These are phyloP conservation scores for Diceros bicornis DNA, from an alignment of 2,797 vertebrate species.

Conservation along the genomic window DNA sequence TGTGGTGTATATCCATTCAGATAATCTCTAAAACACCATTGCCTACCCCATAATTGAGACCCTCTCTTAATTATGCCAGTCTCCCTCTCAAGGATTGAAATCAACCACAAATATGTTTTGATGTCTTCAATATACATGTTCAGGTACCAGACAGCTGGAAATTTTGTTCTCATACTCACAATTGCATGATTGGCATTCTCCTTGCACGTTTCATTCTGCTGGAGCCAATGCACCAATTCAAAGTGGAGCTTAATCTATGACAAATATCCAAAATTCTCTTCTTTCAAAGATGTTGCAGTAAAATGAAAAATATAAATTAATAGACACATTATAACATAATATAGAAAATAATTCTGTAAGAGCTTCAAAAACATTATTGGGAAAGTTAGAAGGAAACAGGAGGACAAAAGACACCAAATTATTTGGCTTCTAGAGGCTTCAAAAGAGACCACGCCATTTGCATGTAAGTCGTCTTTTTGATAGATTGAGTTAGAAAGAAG, in stretches of 20 bases:
- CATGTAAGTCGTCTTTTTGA: neutral
- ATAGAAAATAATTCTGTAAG: neutral
- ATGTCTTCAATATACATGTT: neutral
- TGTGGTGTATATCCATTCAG: neutral
- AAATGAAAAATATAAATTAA: neutral
- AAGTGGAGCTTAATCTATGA: neutral
- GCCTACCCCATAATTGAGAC: neutral
- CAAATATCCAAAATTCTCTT: neutral
- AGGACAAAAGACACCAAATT: neutral
- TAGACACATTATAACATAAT: neutral
- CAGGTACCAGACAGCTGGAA: neutral
- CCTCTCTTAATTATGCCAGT: neutral
- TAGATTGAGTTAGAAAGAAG: neutral
- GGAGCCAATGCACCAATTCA: neutral
- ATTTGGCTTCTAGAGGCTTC: neutral
- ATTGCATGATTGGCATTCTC: neutral
- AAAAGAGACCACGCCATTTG: neutral
- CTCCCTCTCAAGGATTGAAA: neutral
- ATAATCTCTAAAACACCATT: neutral
- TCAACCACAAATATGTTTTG: neutral
- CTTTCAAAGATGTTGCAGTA: neutral
- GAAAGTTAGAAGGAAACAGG: neutral
- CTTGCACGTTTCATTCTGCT: fast-evolving
- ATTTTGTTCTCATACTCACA: neutral
- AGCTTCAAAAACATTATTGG: neutral